Percentiles rank a stretch among this genome's conserved stretches.
Evolutionary conservation across 1,140 invertebrate genomes (phyloP).

Genomic region (Caerostris darwini): DNA sequence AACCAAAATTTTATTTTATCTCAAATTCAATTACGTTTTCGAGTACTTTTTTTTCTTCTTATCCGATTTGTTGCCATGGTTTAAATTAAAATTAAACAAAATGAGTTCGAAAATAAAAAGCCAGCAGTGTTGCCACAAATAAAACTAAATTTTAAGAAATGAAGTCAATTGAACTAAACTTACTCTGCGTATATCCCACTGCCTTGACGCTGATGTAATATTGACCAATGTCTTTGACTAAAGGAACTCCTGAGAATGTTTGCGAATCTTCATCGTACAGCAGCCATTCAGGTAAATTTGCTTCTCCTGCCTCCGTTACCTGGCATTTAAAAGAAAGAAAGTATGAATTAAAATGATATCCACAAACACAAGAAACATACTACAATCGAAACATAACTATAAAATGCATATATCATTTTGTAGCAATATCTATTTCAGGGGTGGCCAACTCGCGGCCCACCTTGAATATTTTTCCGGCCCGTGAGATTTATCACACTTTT

Average conservation of each 20-base stretch:
- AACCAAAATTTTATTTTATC: not conserved
- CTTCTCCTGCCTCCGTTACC: constrained; percentile 81
- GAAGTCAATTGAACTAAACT: not conserved
- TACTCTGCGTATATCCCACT: constrained; percentile 55
- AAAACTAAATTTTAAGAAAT: not conserved
- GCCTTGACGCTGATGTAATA: constrained; percentile 84
- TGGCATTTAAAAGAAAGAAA: constrained; percentile 79
- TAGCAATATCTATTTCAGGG: too few species aligned
- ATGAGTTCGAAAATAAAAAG: not conserved
- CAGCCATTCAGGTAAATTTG: constrained; percentile 82
- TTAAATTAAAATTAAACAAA: too few species aligned
- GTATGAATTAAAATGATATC: not conserved
- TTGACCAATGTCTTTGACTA: constrained; percentile 84
- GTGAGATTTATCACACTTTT: too few species aligned
- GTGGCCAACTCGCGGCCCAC: too few species aligned
- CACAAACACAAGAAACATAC: too few species aligned
- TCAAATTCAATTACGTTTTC: not conserved
- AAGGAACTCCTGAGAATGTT: constrained; percentile 85
- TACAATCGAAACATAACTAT: too few species aligned
- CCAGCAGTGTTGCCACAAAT: not conserved
- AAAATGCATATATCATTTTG: too few species aligned
- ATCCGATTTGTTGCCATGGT: not conserved
- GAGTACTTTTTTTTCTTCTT: not conserved
- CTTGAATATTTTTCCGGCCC: too few species aligned
- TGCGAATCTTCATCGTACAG: constrained; percentile 81